These are phyloP conservation scores for Lophius americanus DNA, from an alignment of 2,797 vertebrate genomes.

Conservation along the genomic window DNA sequence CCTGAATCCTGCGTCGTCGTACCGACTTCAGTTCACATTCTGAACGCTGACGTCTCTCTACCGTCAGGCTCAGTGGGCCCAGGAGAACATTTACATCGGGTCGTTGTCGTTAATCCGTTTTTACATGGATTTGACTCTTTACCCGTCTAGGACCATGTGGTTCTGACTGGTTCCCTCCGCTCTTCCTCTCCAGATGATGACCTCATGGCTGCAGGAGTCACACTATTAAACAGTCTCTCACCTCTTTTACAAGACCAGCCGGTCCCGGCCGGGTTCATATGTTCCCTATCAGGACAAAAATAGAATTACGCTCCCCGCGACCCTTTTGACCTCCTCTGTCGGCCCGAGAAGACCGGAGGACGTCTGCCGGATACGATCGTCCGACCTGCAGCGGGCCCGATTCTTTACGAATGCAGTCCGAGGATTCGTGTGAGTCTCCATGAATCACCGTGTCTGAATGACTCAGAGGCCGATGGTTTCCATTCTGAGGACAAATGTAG, in stretches of 20 bases:
- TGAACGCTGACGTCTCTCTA: too few species aligned
- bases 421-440: too few species aligned
- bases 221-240: conserved; percentile 46
- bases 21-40: too few species aligned
- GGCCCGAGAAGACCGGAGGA: neutral
- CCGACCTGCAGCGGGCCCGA: too few species aligned
- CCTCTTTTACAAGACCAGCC: conserved; percentile 51
- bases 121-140: neutral
- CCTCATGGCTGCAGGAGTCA: conserved; percentile 45
- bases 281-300: conserved; percentile 49
- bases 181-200: conserved; percentile 26
- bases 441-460: neutral
- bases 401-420: too few species aligned
- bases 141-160: too few species aligned
- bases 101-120: neutral
- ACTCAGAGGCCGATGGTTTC: neutral
- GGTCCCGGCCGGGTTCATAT: conserved; percentile 35
- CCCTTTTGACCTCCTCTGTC: conserved; percentile 6
- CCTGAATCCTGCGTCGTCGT: too few species aligned
- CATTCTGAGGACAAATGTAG: too few species aligned
- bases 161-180: too few species aligned
- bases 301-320: conserved; percentile 11
- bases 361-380: too few species aligned
- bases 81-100: too few species aligned
- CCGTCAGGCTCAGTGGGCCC: too few species aligned